Base-by-base conservation (phyloP, 2,888 invertebrate genomes). In the Caenorhabditis sp. region DNA sequence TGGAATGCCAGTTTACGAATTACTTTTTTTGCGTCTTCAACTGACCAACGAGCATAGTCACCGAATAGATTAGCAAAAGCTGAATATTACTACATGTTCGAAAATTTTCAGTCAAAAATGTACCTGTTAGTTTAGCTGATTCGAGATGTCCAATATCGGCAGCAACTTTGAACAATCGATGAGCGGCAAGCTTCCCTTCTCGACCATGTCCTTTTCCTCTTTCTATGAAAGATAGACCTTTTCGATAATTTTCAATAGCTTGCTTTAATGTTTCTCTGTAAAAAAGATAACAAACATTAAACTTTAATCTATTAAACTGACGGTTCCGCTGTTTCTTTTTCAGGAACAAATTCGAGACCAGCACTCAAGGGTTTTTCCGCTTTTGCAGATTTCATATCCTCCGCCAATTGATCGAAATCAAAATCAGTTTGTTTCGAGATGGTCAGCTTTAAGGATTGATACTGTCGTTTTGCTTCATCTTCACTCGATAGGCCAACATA, bases 31-130 rank as follows among this genome's bases (percentile, higher is more conserved):
- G 95, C 95, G 65, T 91, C 91, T 10, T 92, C 90, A 69, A 95
- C 90, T 88, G 95, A 92, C 83, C 94, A 92, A 52, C 92, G 91
- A 17, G 93, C 70, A 91, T 93, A 86, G 91, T 91, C 93, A 0
- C 97, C 97, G 83, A 95, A 92, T 7, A 97, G 89, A 83, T 93
- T 91, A 0, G 93, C 93, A 93, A 95, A 95, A 0, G 77, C 87
- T 31, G 4, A 31, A 31, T 7, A 31, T 7, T 7, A 10, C 31
- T n/a, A n/a, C 31, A 7, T 31, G 31, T 31, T 31, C 10, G 31
- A 31, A 31, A 7, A 7, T 10, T 31, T 31, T 7, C 31, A 31
- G 10, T 7, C 4, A 10, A 10, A 31, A 31, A 31, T 7, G 31
- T 31, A 31, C 31, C 31, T 70, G 96, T 89, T 87, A 93, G 91